Evolutionary conservation across 2,113 vertebrate genomes (phyloP), one percentile per base, ranked within the genome.

Genomic region (Colius striatus): DNA sequence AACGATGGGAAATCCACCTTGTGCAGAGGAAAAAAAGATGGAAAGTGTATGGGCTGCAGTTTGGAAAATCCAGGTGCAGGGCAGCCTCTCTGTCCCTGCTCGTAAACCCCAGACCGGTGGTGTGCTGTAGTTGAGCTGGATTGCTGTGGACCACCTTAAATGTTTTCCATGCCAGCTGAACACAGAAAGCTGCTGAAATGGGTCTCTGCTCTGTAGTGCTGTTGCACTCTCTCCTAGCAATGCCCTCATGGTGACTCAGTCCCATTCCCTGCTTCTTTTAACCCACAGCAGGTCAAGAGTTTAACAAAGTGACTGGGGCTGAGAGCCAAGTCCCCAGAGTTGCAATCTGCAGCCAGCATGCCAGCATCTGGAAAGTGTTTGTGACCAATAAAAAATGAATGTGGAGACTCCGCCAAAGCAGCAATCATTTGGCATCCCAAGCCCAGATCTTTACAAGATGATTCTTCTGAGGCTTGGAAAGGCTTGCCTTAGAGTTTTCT

Each of bases 281-380:
- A 96, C 95, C 95, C 95, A 71, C 90, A 94, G 90, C 87, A 63
- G 96, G 97, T 98, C 97, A 98, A 95, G 97, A 98, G 97, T 98
- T 98, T 96, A 97, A 97, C 96, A 97, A 97, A 97, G 96, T 96
- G 95, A 97, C 91, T 96, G 77, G 79, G 96, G 97, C 96, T 89
- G 63, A 57, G 92, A 83, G 96, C 96, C 96, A 97, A 96, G 96
- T 97, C 94, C 89, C 95, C 95, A 92, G 97, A 94, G 73, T 27
- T 92, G 92, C 93, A 87, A 95, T 93, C 93, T 84, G 94, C 94
- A 97, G 96, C 95, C 95, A 96, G 96, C 83, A 88, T 97, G 96
- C 96, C 95, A 97, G 97, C 97, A 97, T 97, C 97, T 97, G 97
- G 95, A 97, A 97, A 80, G 84, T 11, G 91, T 97, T 97, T 97